Evolutionary conservation across 2,888 invertebrate genomes (phyloP), one percentile per base, ranked within the genome.

Genomic region (Pandemis corylana): DNA sequence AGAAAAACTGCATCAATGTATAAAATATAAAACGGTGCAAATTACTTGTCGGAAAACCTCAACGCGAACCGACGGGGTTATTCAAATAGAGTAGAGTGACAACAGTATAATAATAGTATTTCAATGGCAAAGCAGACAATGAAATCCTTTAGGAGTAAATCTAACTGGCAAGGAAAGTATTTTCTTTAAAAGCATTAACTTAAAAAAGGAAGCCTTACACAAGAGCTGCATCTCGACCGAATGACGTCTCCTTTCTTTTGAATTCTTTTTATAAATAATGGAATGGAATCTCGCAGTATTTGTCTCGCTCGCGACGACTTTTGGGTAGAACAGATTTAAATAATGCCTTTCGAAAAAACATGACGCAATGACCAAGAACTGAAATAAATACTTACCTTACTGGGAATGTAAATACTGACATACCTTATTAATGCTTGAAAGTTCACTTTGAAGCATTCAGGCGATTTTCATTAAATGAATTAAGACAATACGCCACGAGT

Each of bases 171-270:
- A 71, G 62, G 71, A 71, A 75, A 75, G 75, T 75, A 71, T 75
- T 75, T 71, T 71, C 75, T 70, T 69, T 75, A 75, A 75, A 75
- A 75, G 75, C 67, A 75, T 75, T 75, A 75, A 71, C 67, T 62
- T 75, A 71, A 71, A 70, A 71, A 75, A 67, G 56, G 75, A 69
- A 75, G 65, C 71, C 70, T 74, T 67, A 63, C 46, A 69, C 53
- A 67, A 70, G 62, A 68, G 63, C 62, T 71, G 75, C 75, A 75
- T 67, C 75, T 70, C 73, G 62, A 67, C 70, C 75, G 67, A 75
- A 67, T 75, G 75, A 75, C 75, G 71, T 62, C 56, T 65, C 61
- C 53, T 67, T 71, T 71, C 71, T 67, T 75, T 71, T 74, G 69
- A 74, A 61, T 74, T 53, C 69, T 62, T 70, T 70, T 74, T 74